Evolutionary conservation across 1,140 invertebrate species (phyloP).

Genomic region (Penaeus vannamei): DNA sequence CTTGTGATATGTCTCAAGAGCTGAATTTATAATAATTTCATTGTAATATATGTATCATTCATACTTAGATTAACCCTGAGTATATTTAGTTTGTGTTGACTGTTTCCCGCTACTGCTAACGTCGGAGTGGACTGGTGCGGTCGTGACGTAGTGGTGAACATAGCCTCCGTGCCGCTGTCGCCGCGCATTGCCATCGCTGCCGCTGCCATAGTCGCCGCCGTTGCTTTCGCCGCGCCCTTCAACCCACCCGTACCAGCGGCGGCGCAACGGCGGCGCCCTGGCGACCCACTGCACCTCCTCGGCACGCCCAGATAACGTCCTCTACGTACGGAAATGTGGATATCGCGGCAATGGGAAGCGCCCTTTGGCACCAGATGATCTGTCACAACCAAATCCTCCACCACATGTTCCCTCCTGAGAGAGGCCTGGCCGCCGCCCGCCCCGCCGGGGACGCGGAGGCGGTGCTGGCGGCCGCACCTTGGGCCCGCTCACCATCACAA

Average conservation of each 20-base stretch:
- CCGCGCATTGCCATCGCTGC: constrained; percentile 16
- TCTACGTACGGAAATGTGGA: no score
- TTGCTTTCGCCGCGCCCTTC: constrained; percentile 40
- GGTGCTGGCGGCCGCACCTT: background rate
- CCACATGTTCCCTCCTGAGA: no score
- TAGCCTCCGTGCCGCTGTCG: constrained; percentile 29
- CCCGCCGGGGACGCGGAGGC: background rate
- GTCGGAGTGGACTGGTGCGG: constrained; percentile 51
- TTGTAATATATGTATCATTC: constrained; percentile 66
- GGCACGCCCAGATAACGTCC: no score
- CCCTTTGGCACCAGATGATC: no score
- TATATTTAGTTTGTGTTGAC: constrained; percentile 65
- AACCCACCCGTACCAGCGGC: background rate
- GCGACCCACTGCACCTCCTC: no score
- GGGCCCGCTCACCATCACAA: constrained; percentile 24
- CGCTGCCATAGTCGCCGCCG: constrained; percentile 25
- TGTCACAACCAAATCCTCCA: no score
- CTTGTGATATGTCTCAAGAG: constrained; percentile 65
- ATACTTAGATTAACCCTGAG: constrained; percentile 64
- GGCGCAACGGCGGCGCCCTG: background rate
- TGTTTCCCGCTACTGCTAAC: constrained; percentile 58
- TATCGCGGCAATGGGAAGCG: no score
- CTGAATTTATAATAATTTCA: constrained; percentile 65
- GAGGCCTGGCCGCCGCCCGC: constrained; percentile 21
- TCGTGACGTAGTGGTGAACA: constrained; percentile 42